Evolutionary conservation across 2,888 invertebrate genomes (phyloP).

Genomic region (Amorpha juglandis): DNA sequence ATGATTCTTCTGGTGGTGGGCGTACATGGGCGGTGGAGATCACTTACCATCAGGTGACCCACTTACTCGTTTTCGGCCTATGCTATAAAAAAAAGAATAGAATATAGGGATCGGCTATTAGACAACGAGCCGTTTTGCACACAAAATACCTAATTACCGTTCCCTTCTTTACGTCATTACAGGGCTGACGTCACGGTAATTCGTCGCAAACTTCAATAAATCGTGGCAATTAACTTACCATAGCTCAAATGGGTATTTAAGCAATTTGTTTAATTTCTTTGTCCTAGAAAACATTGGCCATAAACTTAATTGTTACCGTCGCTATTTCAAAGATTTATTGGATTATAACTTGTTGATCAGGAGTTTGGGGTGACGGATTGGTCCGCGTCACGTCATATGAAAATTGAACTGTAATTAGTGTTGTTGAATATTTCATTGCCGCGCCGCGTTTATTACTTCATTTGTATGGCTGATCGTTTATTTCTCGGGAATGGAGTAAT

Average conservation of each 20-base stretch:
- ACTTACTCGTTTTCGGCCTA: no score
- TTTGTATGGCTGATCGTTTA: conserved; percentile 10
- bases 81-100: no score
- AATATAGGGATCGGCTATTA: no score
- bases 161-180: not conserved
- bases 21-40: no score
- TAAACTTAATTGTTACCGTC: conserved; percentile 48
- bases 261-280: conserved; percentile 42
- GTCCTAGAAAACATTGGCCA: conserved; percentile 48
- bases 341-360: conserved; percentile 47
- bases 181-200: not conserved
- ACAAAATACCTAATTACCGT: not conserved
- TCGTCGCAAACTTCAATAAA: not conserved
- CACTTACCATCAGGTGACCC: no score
- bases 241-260: conserved; percentile 22
- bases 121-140: not conserved
- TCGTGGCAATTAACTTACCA: conserved; percentile 14
- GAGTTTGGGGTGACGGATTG: conserved; percentile 28
- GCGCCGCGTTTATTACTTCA: conserved; percentile 15
- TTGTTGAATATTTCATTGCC: conserved; percentile 11
- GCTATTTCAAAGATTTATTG: conserved; percentile 42
- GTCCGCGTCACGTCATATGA: conserved; percentile 16
- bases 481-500: conserved; percentile 11
- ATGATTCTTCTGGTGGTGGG: no score
- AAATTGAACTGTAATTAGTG: conserved; percentile 18